Conservation (phyloP, 2,888 invertebrate species). For the Athetis lepigone region DNA sequence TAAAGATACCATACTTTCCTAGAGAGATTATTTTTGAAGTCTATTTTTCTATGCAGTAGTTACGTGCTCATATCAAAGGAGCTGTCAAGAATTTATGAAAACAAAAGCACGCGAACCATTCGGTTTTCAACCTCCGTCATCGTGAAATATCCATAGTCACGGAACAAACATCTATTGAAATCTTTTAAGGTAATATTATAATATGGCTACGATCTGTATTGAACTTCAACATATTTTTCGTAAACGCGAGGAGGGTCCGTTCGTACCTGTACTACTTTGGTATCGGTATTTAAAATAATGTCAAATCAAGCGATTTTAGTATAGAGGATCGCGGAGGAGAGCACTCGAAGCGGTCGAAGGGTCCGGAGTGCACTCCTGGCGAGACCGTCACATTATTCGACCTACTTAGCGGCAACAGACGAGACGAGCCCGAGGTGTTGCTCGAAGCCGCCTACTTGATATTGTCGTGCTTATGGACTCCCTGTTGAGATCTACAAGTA, state of each 20-base stretch:
- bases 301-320: conserved; percentile 89
- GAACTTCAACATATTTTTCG: conserved; percentile 23
- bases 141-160: conserved; percentile 58
- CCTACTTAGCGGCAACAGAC: conserved; percentile 84
- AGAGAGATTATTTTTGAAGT: conserved; percentile 28
- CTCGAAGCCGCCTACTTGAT: conserved; percentile 74
- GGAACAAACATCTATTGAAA: conserved; percentile 55
- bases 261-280: conserved; percentile 69
- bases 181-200: conserved; percentile 41
- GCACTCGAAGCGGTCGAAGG: conserved; percentile 78
- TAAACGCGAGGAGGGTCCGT: conserved; percentile 22
- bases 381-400: conserved; percentile 88
- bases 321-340: conserved; percentile 79
- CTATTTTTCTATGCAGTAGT: conserved; percentile 47
- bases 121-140: conserved; percentile 57
- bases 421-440: conserved; percentile 82
- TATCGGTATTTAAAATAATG: conserved; percentile 89
- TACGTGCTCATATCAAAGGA: conserved; percentile 56
- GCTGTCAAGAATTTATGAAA: conserved; percentile 56
- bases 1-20: not conserved
- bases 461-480: conserved; percentile 70
- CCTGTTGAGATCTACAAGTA: conserved; percentile 60
- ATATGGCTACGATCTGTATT: conserved; percentile 13
- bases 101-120: conserved; percentile 65
- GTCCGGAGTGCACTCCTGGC: conserved; percentile 82